Evolutionary conservation across 2,797 vertebrate species (phyloP), one percentile per base, ranked within the genome.

Genomic region (Scolopax rusticola): DNA sequence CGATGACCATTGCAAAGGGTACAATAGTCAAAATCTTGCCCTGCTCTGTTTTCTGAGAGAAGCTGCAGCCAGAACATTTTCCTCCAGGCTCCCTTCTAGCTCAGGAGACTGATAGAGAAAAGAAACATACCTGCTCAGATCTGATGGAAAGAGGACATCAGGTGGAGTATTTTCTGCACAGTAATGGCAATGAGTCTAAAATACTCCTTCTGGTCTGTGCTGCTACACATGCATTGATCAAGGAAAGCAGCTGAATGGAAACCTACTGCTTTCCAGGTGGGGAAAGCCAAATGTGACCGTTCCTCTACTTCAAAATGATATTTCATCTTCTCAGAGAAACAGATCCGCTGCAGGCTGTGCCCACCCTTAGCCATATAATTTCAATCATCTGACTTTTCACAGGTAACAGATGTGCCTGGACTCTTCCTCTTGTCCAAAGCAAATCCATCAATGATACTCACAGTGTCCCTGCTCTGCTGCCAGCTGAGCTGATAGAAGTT

Each of bases 101-200:
- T 74, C 41, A 92, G 76, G 53, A 78, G 59, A 88, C 45, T 63
- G 82, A 61, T 8, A 11, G 32, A 82, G 54, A 76, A 70, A 74
- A 57, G 56, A 89, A 94, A 56, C 48, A 70, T 43, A 74, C 43
- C 82, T 63, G 65, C 48, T 84, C 61, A 69, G 79, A 92, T 87
- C 24, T 78, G 61, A 87, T 9, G 8, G 6, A 63, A 83, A 89
- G 53, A 86, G 57, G 69, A 1, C 43, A 78, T 68, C 68, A 91
- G 79, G 73, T 32, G 36, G 65, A 86, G 21, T 69, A 75, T 69
- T 63, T 93, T 86, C 85, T 94, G 84, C 94, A 91, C 7, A 36
- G 41, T 3, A 48, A 88, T 94, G 76, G 76, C 65, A 84, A n/a
- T 6, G 12, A 94, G 69, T 57, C 80, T 60, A 61, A 92, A 95